These are phyloP conservation scores for Anas bahamensis DNA, from an alignment of 2,797 vertebrate species.

Conservation along the genomic window DNA sequence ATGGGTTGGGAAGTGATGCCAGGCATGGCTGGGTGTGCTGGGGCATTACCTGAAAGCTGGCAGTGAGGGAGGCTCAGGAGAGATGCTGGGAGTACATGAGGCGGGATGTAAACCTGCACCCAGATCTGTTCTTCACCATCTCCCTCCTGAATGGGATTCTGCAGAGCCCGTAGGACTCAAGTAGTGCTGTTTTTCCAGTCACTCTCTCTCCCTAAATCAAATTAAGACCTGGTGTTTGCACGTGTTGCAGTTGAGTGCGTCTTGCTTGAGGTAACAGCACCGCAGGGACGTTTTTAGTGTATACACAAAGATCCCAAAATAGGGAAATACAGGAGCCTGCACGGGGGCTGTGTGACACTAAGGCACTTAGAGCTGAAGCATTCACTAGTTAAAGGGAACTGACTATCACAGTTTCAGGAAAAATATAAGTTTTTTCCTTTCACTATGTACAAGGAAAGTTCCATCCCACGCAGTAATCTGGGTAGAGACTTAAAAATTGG, in stretches of 20 bases:
- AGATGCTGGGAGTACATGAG: not conserved
- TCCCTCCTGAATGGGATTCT: not conserved
- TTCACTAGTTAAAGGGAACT: not conserved
- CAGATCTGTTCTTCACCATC: not conserved
- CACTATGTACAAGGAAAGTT: fast-evolving
- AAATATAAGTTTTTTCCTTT: not conserved
- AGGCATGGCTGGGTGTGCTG: not conserved
- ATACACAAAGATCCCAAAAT: not conserved
- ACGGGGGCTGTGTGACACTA: not conserved
- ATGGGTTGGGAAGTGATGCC: not conserved
- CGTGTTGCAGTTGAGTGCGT: fast-evolving
- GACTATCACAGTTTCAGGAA: not conserved
- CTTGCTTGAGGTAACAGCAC: not conserved
- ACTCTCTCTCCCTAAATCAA: not conserved
- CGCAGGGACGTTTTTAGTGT: fast-evolving
- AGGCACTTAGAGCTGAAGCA: not conserved
- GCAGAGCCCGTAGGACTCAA: not conserved
- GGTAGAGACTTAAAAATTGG: not conserved
- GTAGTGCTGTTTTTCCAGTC: too few species aligned
- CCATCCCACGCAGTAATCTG: not conserved
- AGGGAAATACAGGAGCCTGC: fast-evolving
- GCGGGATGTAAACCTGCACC: not conserved
- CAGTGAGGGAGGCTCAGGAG: not conserved
- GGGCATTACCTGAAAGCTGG: not conserved
- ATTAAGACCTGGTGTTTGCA: not conserved